A percentile compares a stretch with the other conserved stretches of the same genome.
Conservation (phyloP, 2,888 invertebrate genomes). For the Barypeithes pellucidus region DNA sequence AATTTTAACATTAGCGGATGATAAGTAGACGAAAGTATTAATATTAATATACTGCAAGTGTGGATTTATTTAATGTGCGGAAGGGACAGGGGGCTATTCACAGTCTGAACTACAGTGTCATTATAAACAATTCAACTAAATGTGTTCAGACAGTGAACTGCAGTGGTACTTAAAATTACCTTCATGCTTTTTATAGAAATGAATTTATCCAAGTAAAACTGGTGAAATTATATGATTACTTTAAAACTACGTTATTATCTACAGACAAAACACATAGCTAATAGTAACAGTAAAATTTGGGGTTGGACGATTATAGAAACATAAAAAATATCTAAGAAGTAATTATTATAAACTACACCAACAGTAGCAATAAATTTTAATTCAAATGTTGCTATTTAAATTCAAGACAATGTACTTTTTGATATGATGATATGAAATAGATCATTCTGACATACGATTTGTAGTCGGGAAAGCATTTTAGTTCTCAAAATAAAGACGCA, state of each 20-base stretch:
- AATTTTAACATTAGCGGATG: slow-evolving; percentile 5
- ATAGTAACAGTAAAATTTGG: slow-evolving; percentile 26
- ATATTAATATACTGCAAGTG: no score
- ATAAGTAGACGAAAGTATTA: not conserved
- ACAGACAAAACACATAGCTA: slow-evolving; percentile 50
- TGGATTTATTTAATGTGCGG: no score
- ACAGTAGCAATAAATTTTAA: slow-evolving; percentile 8
- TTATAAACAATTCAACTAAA: no score
- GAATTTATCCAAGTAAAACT: not conserved
- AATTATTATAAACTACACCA: not conserved
- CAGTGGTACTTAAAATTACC: slow-evolving; percentile 26
- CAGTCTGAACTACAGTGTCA: no score
- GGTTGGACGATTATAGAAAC: not conserved
- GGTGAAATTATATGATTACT: slow-evolving; percentile 16
- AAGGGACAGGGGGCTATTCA: no score
- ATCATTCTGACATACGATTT: no score
- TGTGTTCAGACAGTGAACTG: no score
- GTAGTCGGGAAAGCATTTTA: no score
- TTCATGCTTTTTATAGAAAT: slow-evolving; percentile 39
- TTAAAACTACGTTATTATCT: slow-evolving; percentile 21
- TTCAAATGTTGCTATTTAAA: no score
- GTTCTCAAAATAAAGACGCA: no score
- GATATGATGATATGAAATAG: no score
- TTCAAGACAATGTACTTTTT: no score
- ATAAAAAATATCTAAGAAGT: not conserved